Percentiles rank a stretch among this genome's conserved stretches.
Evolutionary conservation across 2,888 invertebrate species (phyloP).

Genomic region (Sarcophaga variegata): DNA sequence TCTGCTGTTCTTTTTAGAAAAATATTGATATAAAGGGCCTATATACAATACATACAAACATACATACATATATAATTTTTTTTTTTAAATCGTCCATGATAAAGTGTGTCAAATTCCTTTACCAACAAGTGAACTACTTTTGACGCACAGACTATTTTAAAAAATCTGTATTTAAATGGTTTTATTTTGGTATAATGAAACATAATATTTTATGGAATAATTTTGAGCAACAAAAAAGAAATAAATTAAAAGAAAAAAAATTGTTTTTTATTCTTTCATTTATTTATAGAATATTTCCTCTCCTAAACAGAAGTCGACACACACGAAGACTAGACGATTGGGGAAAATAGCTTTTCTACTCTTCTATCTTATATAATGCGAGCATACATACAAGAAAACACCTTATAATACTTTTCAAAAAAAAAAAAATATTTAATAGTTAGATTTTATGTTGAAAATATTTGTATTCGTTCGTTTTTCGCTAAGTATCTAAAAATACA

Average conservation of each 20-base stretch:
- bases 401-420: slow-evolving; percentile 18
- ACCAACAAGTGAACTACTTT: slow-evolving; percentile 26
- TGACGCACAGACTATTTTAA: neutral
- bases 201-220: slow-evolving; percentile 45
- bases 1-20: slow-evolving; percentile 8
- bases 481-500: slow-evolving; percentile 62
- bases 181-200: slow-evolving; percentile 6
- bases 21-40: slow-evolving; percentile 33
- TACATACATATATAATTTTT: neutral
- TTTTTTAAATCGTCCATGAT: neutral
- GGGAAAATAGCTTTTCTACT: slow-evolving; percentile 27
- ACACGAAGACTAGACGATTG: neutral
- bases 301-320: neutral
- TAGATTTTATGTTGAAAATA: slow-evolving; percentile 52
- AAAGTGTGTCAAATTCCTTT: slow-evolving; percentile 61
- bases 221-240: slow-evolving; percentile 2
- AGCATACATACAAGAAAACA: slow-evolving; percentile 19
- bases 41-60: neutral
- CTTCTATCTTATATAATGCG: slow-evolving; percentile 17
- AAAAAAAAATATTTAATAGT: slow-evolving; percentile 39
- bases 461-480: slow-evolving; percentile 25
- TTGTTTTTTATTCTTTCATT: neutral
- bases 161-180: neutral
- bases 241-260: neutral
- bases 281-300: slow-evolving; percentile 54